Percentiles rank a stretch among this genome's conserved stretches.
These are phyloP conservation scores for Synanthedon myopaeformis DNA, from an alignment of 2,888 invertebrate species.

Conservation along the genomic window DNA sequence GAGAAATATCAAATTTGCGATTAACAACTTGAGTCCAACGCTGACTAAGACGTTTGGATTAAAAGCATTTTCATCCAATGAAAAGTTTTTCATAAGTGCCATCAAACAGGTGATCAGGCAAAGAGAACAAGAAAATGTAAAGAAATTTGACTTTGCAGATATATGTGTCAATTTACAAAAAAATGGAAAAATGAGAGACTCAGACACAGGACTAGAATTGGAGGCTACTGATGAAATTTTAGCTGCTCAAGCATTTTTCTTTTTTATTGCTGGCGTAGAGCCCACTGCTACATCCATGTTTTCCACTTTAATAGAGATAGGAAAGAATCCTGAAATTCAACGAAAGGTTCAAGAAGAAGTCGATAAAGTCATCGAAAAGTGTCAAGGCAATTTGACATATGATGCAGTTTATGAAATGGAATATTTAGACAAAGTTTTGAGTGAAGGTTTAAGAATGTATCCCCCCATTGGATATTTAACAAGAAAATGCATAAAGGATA, in stretches of 20 bases:
- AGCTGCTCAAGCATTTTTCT: constrained; percentile 45
- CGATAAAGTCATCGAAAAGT: constrained; percentile 21
- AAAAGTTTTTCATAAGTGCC: constrained; percentile 35
- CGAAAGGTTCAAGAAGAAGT: constrained; percentile 38
- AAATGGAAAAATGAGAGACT: constrained; percentile 27
- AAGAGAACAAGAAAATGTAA: constrained; percentile 24
- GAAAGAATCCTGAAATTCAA: constrained; percentile 31
- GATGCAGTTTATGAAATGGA: constrained; percentile 29
- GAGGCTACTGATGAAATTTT: constrained; percentile 38
- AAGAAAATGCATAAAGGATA: constrained; percentile 26
- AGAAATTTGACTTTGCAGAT: constrained; percentile 40
- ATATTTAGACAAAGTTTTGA: constrained; percentile 34
- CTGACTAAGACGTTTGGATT: constrained; percentile 22
- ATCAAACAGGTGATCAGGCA: constrained; percentile 33
- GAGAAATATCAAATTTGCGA: constrained; percentile 20
- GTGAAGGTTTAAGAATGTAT: constrained; percentile 30
- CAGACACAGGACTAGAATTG: constrained; percentile 25
- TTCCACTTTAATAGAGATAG: constrained; percentile 31
- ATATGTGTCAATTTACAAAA: constrained; percentile 37
- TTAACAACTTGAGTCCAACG: constrained; percentile 12
- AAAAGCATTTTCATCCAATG: constrained; percentile 26
- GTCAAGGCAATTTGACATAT: constrained; percentile 23
- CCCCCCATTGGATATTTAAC: constrained; percentile 33
- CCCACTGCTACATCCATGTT: constrained; percentile 38
- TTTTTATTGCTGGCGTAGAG: constrained; percentile 47